A percentile compares a stretch with the other conserved stretches of the same genome.
These are phyloP conservation scores for Macropodus opercularis DNA, from an alignment of 2,797 vertebrate species.

Conservation along the genomic window DNA sequence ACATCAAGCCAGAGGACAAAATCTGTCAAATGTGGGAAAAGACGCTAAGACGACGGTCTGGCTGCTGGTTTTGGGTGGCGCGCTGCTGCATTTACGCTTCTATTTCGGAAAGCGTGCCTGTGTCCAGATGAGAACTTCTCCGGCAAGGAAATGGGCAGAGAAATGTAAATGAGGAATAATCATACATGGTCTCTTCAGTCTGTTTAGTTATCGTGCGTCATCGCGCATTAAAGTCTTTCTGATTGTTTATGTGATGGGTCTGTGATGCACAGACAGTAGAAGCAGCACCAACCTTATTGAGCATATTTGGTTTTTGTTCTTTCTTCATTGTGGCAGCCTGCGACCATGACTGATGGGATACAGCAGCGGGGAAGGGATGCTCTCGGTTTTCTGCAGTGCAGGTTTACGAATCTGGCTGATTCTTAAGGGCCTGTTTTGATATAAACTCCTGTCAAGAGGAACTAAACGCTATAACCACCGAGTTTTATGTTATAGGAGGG, in stretches of 20 bases:
- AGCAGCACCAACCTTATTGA: not conserved
- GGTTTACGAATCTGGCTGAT: not conserved
- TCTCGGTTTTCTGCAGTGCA: not conserved
- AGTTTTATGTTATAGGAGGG: conserved; percentile 7
- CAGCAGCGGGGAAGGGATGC: not conserved
- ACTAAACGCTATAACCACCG: not conserved
- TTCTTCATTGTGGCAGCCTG: not conserved
- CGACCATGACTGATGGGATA: not conserved
- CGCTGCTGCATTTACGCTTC: conserved; percentile 42
- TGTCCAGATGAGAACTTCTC: conserved; percentile 45
- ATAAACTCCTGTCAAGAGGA: not conserved
- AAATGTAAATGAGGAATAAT: conserved; percentile 18
- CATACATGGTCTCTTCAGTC: not conserved
- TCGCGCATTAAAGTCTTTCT: too few species aligned
- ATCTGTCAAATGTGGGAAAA: conserved; percentile 56
- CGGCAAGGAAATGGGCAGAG: conserved; percentile 16
- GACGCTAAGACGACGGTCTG: conserved; percentile 42
- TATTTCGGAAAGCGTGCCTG: conserved; percentile 59
- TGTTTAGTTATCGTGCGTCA: conserved; percentile 2
- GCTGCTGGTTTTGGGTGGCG: conserved; percentile 66
- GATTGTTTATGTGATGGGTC: not conserved
- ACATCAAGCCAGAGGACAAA: conserved; percentile 54
- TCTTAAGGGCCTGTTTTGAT: not conserved
- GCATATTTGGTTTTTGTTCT: too few species aligned
- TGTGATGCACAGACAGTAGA: not conserved